phyloP scores from a whole-genome alignment of 2,113 vertebrate genomes.

The Urocynchramus pylzowi region DNA sequence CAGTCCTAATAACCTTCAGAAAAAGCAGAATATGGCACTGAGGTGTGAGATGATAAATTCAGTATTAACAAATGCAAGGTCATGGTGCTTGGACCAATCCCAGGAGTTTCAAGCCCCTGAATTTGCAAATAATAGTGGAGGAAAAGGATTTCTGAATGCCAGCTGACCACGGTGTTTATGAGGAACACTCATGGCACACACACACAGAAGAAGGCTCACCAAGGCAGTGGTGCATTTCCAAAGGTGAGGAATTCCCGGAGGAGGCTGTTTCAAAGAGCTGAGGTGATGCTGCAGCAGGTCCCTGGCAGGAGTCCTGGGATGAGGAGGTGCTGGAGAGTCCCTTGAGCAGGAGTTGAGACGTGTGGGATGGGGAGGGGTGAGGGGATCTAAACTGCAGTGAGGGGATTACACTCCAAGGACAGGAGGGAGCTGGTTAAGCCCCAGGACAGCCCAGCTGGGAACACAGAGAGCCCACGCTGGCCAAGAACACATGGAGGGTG shows the following conservation, averaged over 20 bases:
- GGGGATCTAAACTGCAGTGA: not conserved
- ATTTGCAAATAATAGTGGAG: not conserved
- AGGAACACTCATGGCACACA: not conserved
- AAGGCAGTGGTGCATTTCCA: not conserved
- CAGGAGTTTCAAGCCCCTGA: not conserved
- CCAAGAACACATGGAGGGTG: not conserved
- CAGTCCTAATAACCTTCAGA: not conserved
- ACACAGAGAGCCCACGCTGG: fast-evolving
- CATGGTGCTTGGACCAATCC: not conserved
- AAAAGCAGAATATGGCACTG: not conserved
- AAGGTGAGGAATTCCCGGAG: not conserved
- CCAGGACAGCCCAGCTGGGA: not conserved
- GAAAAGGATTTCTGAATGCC: not conserved
- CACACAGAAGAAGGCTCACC: not conserved
- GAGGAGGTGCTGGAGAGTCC: fast-evolving
- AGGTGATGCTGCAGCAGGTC: not conserved
- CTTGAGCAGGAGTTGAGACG: fast-evolving
- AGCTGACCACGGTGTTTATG: fast-evolving
- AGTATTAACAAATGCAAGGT: not conserved
- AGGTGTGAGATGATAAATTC: not conserved
- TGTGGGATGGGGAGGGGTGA: not conserved
- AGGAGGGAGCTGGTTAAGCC: not conserved
- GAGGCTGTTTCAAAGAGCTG: not conserved
- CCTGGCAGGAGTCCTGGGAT: not conserved
- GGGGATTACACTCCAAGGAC: not conserved